Evolutionary conservation across 2,888 invertebrate genomes (phyloP), one percentile per base, ranked within the genome.

Genomic region (Hylaea fasciaria): DNA sequence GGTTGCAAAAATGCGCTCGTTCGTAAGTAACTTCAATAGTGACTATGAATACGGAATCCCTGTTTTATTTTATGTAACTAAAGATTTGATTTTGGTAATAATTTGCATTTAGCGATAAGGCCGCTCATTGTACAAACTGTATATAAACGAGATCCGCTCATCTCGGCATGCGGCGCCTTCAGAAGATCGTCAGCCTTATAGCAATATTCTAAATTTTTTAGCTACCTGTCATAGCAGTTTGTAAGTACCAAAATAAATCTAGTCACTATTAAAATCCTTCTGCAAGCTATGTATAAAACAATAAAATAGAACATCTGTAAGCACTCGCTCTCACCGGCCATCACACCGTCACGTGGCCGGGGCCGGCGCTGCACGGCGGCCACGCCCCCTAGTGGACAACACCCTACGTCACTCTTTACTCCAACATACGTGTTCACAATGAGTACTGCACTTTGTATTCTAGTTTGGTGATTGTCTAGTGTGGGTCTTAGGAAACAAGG

Each of bases 271-370:
- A 62, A 64, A 69, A 71, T 66, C 64, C 22, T 62, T 63, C 16
- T 22, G 39, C 57, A 60, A 60, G 64, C 65, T 40, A 55, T 57
- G n/a, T n/a, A 60, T 22, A 61, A 63, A 50, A 50, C 32, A 16
- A 39, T 65, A 46, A 64, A 55, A 64, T 13, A 56, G 64, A 53
- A 65, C 44, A 65, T 63, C 56, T 65, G 63, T 68, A 71, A 74
- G 80, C 73, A 70, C 73, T 71, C 68, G 79, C 76, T 82, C 91
- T 91, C 91, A 91, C 91, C 91, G 86, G 86, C 80, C 89, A 87
- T 91, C 91, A 91, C 88, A 91, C 91, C 83, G 91, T 91, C 89
- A 89, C 82, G 91, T 91, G 91, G 82, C 91, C 91, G 77, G 89
- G 86, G 77, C 84, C 88, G 68, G 78, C 78, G 74, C 81, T 70